Base-by-base conservation (phyloP, 2,888 invertebrate genomes). In the Andrena haemorrhoa region DNA sequence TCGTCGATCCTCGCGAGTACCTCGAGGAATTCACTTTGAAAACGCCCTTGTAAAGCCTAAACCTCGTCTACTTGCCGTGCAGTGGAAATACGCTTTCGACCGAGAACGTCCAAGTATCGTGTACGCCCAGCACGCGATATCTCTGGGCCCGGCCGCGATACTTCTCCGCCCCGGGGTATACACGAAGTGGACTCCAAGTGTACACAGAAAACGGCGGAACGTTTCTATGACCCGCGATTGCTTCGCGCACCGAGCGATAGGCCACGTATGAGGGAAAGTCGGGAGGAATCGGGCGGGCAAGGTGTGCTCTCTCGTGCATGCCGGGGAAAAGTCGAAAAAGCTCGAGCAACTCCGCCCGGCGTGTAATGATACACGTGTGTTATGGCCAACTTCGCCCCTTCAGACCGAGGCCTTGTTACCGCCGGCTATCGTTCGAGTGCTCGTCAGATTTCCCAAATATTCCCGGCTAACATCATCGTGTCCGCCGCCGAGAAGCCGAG, bases 101-200 rank as follows among this genome's bases (percentile, higher is more conserved):
- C 33, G 81, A 80, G 77, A 82, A 80, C 84, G 77, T 79, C 87
- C 83, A 92, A 91, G 91, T 91, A 90, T 89, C 84, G 84, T 90
- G 87, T 89, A 89, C n/a, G 86, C 71, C 53, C 23, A 41, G 56
- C 87, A 88, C 90, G 86, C 83, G 86, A 86, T 86, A 88, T 83
- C 87, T 78, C 85, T 68, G 58, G 79, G 69, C 53, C 41, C 26
- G 56, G 49, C 35, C 47, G 60, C 65, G 75, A 82, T 86, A 81
- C 86, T 87, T 82, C 41, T 41, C 56, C 63, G 31, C 47, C 73
- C 35, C 47, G 65, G 35, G 76, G 66, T 79, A 77, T 79, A 77
- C 74, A 71, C 65, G 71, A 33, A 60, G 58, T 71, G 82, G 73
- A 75, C 66, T 69, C 82, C n/a, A 60, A 76, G 75, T 74, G 81